Conservation (phyloP, 1,140 invertebrate species). For the Pseudobourletiella spinata region DNA sequence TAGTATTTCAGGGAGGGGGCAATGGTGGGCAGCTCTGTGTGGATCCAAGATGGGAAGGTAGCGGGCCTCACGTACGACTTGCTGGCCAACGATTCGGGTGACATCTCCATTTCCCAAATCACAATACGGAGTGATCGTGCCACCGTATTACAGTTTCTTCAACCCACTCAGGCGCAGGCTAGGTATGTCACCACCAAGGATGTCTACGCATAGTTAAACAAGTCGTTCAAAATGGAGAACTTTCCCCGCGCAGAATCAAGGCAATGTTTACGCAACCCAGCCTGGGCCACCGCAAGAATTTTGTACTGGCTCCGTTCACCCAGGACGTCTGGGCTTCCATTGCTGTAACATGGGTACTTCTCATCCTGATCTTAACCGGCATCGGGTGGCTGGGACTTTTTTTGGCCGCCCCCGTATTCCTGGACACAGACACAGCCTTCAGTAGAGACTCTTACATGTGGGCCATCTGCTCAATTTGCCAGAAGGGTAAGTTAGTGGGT, state of each 20-base stretch:
- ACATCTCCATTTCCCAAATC: neutral
- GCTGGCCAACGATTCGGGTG: neutral
- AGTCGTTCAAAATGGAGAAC: too few species aligned
- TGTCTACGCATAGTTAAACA: too few species aligned
- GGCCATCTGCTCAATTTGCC: neutral
- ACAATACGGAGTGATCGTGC: neutral
- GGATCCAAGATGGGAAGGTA: neutral
- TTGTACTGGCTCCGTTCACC: constrained; percentile 1
- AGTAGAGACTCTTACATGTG: neutral
- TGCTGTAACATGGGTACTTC: neutral
- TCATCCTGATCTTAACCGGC: neutral
- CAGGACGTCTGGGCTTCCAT: constrained; percentile 3
- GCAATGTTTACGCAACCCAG: constrained; percentile 14
- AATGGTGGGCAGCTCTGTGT: neutral
- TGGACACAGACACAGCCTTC: neutral
- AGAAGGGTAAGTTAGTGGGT: constrained; percentile 5
- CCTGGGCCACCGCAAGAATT: neutral
- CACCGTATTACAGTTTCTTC: neutral
- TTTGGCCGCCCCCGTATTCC: too few species aligned
- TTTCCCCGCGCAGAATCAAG: constrained; percentile 4
- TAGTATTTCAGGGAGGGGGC: neutral
- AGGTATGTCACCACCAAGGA: too few species aligned
- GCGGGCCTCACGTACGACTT: neutral
- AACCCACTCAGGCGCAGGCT: neutral
- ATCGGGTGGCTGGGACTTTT: neutral